A percentile compares a stretch with the other conserved stretches of the same genome.
Evolutionary conservation across 1,140 invertebrate genomes (phyloP).

Genomic region (Coptotermes formosanus): DNA sequence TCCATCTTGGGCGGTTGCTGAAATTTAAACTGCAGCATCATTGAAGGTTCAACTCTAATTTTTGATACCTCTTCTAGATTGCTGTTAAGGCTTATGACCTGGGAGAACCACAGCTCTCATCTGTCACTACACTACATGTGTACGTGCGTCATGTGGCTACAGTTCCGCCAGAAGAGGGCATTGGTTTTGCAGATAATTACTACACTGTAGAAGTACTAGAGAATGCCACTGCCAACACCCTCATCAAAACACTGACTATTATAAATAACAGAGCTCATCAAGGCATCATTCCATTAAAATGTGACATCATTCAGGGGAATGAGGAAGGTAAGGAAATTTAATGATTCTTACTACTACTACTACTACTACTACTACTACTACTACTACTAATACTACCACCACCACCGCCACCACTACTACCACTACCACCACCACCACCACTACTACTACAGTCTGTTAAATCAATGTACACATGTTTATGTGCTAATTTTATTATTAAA

Average conservation of each 20-base stretch:
- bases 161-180: slow-evolving; percentile 59
- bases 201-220: slow-evolving; percentile 80
- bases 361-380: no score
- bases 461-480: neutral
- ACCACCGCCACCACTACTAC: no score
- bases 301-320: slow-evolving; percentile 71
- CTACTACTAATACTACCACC: no score
- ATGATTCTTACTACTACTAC: neutral
- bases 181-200: slow-evolving; percentile 78
- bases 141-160: slow-evolving; percentile 77
- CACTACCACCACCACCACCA: no score
- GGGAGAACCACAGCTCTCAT: slow-evolving; percentile 78
- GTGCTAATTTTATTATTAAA: slow-evolving; percentile 28
- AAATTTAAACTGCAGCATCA: neutral
- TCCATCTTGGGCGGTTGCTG: no score
- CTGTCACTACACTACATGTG: slow-evolving; percentile 74
- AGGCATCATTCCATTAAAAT: slow-evolving; percentile 66
- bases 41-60: neutral
- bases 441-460: neutral
- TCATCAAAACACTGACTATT: slow-evolving; percentile 70
- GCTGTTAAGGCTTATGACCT: slow-evolving; percentile 84
- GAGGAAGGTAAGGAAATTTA: slow-evolving; percentile 50
- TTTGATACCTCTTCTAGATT: slow-evolving; percentile 54
- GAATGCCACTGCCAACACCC: slow-evolving; percentile 64
- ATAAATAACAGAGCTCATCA: slow-evolving; percentile 66